Evolutionary conservation across 2,797 vertebrate genomes (phyloP).

Genomic region (Centroberyx gerrardi): DNA sequence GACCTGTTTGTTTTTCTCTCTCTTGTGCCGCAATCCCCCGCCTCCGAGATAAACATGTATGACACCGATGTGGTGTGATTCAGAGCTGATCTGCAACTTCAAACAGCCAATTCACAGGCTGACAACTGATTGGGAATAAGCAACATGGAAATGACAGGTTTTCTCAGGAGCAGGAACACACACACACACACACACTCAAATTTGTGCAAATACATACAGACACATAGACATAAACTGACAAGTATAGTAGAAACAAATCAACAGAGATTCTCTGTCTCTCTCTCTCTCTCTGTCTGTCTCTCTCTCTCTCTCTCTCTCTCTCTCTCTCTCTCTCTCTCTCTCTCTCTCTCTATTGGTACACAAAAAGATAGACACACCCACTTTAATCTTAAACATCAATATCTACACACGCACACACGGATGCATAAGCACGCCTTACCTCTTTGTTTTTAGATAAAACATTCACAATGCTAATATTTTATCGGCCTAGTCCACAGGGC

Average conservation of each 20-base stretch:
- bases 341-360: background rate
- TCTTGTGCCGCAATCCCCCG: constrained; percentile 55
- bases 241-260: too few species aligned
- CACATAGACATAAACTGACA: background rate
- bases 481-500: constrained; percentile 33
- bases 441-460: constrained; percentile 52
- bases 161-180: constrained; percentile 23
- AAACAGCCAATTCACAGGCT: constrained; percentile 76
- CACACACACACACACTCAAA: constrained; percentile 2
- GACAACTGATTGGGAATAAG: constrained; percentile 71
- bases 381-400: too few species aligned
- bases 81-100: constrained; percentile 73
- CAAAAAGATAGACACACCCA: background rate
- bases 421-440: constrained; percentile 20
- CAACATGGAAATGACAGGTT: constrained; percentile 64
- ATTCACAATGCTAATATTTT: constrained; percentile 13
- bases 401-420: background rate
- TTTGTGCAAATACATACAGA: background rate
- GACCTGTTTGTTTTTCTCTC: constrained; percentile 80
- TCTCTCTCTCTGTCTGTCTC: too few species aligned
- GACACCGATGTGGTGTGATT: constrained; percentile 78
- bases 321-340: too few species aligned
- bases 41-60: constrained; percentile 75
- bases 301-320: too few species aligned
- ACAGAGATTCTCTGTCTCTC: too few species aligned